These are phyloP conservation scores for Drosophila heteroneura DNA, from an alignment of 2,888 invertebrate genomes.

Conservation along the genomic window DNA sequence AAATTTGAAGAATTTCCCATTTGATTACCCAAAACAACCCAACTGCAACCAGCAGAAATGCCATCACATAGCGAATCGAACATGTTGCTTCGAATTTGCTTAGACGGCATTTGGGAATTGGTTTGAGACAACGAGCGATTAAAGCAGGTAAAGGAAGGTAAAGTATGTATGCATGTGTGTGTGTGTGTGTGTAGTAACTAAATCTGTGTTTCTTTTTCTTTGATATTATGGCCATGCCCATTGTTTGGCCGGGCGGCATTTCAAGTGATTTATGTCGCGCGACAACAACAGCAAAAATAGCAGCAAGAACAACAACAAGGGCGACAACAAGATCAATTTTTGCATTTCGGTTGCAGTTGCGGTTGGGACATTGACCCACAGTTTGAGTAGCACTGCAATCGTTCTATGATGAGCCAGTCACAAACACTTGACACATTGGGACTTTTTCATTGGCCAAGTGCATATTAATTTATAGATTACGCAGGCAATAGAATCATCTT, in stretches of 20 bases:
- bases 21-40: slow-evolving; percentile 50
- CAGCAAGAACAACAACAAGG: slow-evolving; percentile 1
- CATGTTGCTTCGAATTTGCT: slow-evolving; percentile 22
- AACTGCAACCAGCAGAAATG: slow-evolving; percentile 9
- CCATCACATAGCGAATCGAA: slow-evolving; percentile 26
- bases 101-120: slow-evolving; percentile 24
- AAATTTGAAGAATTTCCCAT: slow-evolving; percentile 10
- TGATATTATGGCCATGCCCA: slow-evolving; percentile 23
- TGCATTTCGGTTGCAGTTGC: slow-evolving; percentile 46
- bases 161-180: slow-evolving; percentile 24
- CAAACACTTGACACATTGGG: slow-evolving; percentile 50
- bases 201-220: slow-evolving; percentile 38
- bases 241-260: slow-evolving; percentile 29
- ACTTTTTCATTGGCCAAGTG: slow-evolving; percentile 20
- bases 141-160: slow-evolving; percentile 32
- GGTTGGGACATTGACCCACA: slow-evolving; percentile 53
- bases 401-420: slow-evolving; percentile 46
- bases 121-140: background rate
- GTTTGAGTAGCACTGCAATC: slow-evolving; percentile 22
- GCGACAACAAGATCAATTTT: slow-evolving; percentile 41
- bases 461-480: background rate
- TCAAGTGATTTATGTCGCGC: slow-evolving; percentile 48
- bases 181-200: slow-evolving; percentile 8
- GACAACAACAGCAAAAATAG: slow-evolving; percentile 9
- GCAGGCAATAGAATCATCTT: slow-evolving; percentile 1